Percentiles rank a stretch among this genome's conserved stretches.
phyloP scores from a whole-genome alignment of 2,797 vertebrate species.

The Eulemur coronatus region DNA sequence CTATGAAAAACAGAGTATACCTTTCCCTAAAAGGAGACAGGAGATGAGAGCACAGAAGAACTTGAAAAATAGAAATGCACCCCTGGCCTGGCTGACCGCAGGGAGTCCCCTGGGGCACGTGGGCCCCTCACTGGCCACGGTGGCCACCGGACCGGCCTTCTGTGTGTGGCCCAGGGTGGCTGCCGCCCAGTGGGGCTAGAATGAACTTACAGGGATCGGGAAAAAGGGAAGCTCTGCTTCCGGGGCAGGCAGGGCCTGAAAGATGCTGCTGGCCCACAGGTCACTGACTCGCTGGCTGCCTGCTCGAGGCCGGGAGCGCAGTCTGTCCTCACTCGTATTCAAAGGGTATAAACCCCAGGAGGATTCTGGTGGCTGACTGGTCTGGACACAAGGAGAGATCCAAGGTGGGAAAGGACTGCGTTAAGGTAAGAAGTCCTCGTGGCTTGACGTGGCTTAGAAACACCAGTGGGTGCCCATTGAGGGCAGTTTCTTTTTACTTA shows the following conservation, averaged over 20 bases:
- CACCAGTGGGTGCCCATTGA: accelerated
- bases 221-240: no score
- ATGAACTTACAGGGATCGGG: accelerated
- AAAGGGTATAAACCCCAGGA: not conserved
- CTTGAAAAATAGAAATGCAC: not conserved
- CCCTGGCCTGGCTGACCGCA: not conserved
- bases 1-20: not conserved
- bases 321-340: not conserved
- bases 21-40: not conserved
- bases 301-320: not conserved
- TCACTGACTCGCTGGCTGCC: not conserved
- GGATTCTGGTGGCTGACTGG: not conserved
- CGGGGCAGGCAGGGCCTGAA: not conserved
- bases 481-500: not conserved
- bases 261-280: not conserved
- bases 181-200: not conserved
- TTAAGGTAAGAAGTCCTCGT: not conserved
- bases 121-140: not conserved
- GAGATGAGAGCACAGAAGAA: not conserved
- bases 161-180: not conserved
- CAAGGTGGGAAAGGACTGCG: accelerated
- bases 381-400: not conserved
- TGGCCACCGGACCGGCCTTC: not conserved
- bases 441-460: not conserved
- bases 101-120: accelerated